Percentiles rank a stretch among this genome's conserved stretches.
phyloP scores from a whole-genome alignment of 2,797 vertebrate genomes.

The Melanotaenia nigrans region DNA sequence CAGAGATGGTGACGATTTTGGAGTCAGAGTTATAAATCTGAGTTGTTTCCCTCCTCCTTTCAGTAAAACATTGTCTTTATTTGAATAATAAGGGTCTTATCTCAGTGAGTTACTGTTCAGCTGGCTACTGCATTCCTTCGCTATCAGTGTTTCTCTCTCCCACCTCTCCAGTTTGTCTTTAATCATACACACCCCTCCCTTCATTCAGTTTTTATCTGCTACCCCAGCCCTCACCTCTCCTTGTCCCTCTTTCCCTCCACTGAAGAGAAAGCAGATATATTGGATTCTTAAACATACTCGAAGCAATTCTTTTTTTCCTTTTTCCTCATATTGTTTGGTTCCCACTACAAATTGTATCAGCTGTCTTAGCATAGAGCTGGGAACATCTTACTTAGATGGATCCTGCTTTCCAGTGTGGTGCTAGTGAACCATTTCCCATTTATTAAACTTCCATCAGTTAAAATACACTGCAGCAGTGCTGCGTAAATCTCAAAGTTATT shows the following conservation, averaged over 20 bases:
- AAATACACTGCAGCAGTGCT: background rate
- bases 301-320: background rate
- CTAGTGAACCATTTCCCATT: constrained; percentile 4
- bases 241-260: constrained; percentile 30
- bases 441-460: constrained; percentile 6
- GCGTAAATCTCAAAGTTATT: background rate
- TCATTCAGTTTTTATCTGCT: constrained; percentile 47
- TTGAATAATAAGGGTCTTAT: constrained; percentile 76
- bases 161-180: constrained; percentile 47
- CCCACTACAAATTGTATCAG: constrained; percentile 18
- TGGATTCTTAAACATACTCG: constrained; percentile 22
- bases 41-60: constrained; percentile 24
- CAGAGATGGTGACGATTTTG: constrained; percentile 61
- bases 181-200: constrained; percentile 27
- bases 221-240: constrained; percentile 61
- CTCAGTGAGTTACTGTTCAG: constrained; percentile 61
- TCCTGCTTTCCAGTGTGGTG: background rate
- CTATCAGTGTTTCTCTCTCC: constrained; percentile 30
- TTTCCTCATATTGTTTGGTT: constrained; percentile 13
- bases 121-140: constrained; percentile 37
- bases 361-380: constrained; percentile 15
- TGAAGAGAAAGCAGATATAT: constrained; percentile 19
- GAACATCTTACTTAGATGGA: constrained; percentile 6
- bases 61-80: constrained; percentile 55
- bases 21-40: constrained; percentile 63